A percentile compares a stretch with the other conserved stretches of the same genome.
phyloP scores from a whole-genome alignment of 2,888 invertebrate species.

The Dynastes tityus region DNA sequence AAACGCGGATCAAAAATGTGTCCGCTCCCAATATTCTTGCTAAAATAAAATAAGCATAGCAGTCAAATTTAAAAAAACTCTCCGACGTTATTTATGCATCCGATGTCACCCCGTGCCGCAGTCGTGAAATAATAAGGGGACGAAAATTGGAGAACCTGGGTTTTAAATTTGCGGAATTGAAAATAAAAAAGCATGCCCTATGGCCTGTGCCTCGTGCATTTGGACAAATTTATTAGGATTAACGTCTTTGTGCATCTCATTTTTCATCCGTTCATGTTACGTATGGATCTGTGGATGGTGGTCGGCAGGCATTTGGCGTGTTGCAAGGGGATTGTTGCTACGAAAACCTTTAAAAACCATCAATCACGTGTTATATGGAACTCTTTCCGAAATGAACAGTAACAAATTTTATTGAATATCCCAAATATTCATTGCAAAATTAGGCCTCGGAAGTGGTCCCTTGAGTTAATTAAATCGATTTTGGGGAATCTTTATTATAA shows the following conservation, averaged over 20 bases:
- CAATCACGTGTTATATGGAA: too few relatives aligned
- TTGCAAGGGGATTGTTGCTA: too few relatives aligned
- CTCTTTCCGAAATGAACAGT: too few relatives aligned
- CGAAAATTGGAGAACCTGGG: neutral
- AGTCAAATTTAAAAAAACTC: constrained; percentile 25
- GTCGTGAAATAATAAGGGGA: constrained; percentile 11
- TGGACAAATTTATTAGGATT: constrained; percentile 24
- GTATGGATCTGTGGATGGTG: too few relatives aligned
- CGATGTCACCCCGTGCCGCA: neutral
- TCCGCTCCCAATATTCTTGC: neutral
- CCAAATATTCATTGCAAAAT: too few relatives aligned
- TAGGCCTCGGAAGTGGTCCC: too few relatives aligned
- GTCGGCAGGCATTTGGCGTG: too few relatives aligned
- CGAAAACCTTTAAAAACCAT: too few relatives aligned
- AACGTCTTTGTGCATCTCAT: neutral
- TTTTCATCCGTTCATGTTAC: neutral
- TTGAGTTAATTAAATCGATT: too few relatives aligned
- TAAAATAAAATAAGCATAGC: neutral
- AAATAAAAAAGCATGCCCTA: constrained; percentile 9
- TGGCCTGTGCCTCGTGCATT: neutral
- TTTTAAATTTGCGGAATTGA: constrained; percentile 7
- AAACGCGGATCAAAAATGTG: constrained; percentile 6
- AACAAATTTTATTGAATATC: too few relatives aligned
- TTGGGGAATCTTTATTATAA: too few relatives aligned
- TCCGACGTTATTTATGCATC: constrained; percentile 10